Evolutionary conservation across 2,113 vertebrate species (phyloP), one percentile per base, ranked within the genome.

Genomic region (Origma solitaria): DNA sequence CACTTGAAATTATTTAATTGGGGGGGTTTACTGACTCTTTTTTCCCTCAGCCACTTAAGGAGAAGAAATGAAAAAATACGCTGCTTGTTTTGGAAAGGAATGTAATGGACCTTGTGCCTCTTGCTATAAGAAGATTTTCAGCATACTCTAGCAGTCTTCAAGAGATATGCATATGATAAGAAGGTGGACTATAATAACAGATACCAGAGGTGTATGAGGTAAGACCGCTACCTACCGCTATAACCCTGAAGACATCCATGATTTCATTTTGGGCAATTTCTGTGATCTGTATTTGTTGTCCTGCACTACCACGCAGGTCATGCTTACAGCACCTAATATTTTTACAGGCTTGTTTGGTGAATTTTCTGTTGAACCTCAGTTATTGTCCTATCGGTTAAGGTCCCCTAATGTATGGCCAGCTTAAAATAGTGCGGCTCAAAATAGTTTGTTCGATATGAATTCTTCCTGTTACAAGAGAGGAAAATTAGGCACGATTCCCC

Each of bases 371-470:
- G 38, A 76, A 79, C 73, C 35, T 97, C 84, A 51, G 27, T 92
- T 81, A 71, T 79, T 79, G 31, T 82, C 58, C 45, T 73, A 37
- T 91, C 84, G 71, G 56, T 78, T 84, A 62, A 40, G 7, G 5
- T 68, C 19, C n/a, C 40, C 7, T 72, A 69, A 69, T 78, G 13
- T 75, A 76, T 40, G 45, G 51, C 21, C 49, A 56, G 18, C 68
- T 45, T 81, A 71, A 79, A 92, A 85, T 73, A 70, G 10, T 7
- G 15, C 53, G 31, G n/a, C 84, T 97, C 83, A 88, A 95, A 97
- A 94, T 90, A 92, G 53, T 78, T 85, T 4, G 2, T 72, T 77
- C 66, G n/a, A 71, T 84, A 69, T 37, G 8, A 77, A 22, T 61
- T 91, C 38, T 72, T 82, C 45, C 45, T 78, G 19, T 91, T 85